phyloP scores from a whole-genome alignment of 2,797 vertebrate genomes.

The Emydoidea blandingii region DNA sequence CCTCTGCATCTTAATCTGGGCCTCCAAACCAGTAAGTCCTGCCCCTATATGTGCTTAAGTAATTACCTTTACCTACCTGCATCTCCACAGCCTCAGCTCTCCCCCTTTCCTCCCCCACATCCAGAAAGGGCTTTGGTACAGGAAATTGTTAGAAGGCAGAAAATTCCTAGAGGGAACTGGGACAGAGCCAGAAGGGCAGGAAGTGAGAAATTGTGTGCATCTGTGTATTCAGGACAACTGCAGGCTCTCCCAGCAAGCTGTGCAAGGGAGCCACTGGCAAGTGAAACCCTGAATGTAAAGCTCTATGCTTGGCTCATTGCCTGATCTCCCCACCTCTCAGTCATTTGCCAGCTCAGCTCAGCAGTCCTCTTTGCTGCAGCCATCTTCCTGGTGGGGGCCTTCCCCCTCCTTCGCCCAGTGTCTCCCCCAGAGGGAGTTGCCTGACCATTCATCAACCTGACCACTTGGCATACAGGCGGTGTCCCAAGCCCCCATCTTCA shows the following conservation, averaged over 20 bases:
- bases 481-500: background rate
- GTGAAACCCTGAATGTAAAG: background rate
- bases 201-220: background rate
- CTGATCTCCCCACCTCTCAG: fast-evolving
- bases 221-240: background rate
- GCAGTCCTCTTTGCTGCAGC: fast-evolving
- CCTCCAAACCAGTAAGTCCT: constrained; percentile 78
- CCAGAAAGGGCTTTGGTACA: background rate
- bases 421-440: background rate
- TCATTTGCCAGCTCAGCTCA: background rate
- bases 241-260: fast-evolving
- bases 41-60: constrained; percentile 80
- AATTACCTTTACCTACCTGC: constrained; percentile 79
- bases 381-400: background rate
- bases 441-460: fast-evolving
- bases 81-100: constrained; percentile 56
- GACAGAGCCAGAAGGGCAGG: constrained; percentile 23
- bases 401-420: fast-evolving
- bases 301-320: no score
- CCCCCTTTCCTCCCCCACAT: background rate
- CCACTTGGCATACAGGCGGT: fast-evolving
- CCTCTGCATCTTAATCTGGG: constrained; percentile 89
- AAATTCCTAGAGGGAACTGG: constrained; percentile 55
- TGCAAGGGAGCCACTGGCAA: background rate
- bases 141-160: constrained; percentile 51